These are phyloP conservation scores for Urocynchramus pylzowi DNA, from an alignment of 2,113 vertebrate species.

Conservation along the genomic window DNA sequence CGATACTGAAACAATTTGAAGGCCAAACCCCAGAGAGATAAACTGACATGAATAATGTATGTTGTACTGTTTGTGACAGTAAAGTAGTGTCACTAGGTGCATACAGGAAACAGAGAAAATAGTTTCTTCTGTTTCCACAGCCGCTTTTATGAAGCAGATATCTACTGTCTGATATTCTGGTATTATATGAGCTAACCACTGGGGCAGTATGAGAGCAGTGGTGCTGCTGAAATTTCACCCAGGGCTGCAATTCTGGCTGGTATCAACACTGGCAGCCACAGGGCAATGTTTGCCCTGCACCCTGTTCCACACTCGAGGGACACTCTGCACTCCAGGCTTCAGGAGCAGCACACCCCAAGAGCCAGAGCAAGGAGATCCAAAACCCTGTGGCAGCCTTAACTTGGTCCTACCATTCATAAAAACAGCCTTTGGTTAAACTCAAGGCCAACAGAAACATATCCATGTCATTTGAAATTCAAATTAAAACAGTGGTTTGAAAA, in stretches of 20 bases:
- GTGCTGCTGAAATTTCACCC: background rate
- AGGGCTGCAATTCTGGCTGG: background rate
- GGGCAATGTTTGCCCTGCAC: background rate
- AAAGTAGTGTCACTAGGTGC: background rate
- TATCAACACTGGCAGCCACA: background rate
- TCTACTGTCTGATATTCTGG: background rate
- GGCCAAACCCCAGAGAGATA: background rate
- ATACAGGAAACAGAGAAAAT: background rate
- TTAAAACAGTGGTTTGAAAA: background rate
- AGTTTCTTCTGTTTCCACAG: background rate
- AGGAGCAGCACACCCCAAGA: background rate
- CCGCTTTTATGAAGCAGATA: background rate
- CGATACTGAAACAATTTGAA: slow-evolving; percentile 15
- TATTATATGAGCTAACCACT: background rate
- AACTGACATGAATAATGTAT: background rate
- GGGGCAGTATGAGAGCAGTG: background rate
- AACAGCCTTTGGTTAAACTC: background rate
- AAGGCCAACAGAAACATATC: background rate
- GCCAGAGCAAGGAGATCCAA: background rate
- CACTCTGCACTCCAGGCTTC: background rate
- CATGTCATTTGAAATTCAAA: background rate
- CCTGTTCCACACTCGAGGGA: rapidly evolving
- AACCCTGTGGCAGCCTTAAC: background rate
- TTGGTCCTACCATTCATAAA: background rate
- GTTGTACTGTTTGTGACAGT: background rate